Evolutionary conservation across 2,888 invertebrate genomes (phyloP), one percentile per base, ranked within the genome.

Genomic region (Xanthia icteritia): DNA sequence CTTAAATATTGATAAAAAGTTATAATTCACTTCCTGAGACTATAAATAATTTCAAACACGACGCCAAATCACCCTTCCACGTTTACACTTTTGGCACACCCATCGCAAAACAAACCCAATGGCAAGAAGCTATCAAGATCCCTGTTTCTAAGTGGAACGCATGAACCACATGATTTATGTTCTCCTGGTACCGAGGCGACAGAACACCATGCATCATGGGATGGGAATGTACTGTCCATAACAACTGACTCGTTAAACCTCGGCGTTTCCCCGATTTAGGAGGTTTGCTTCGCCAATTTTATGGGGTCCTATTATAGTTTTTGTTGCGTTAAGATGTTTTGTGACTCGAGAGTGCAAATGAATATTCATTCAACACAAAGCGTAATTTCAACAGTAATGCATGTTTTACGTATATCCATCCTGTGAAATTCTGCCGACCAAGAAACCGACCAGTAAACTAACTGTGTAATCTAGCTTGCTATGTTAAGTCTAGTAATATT

Each of bases 141-240:
- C 68, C 71, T 87, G 83, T 84, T 87, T 88, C 88, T 83, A 79
- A 86, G 86, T 87, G 73, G 78, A 63, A 75, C 79, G 67, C 77
- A 84, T 75, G 82, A 75, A 78, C 83, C 76, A 31, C 54, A 86
- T 89, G 89, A 89, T 89, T 89, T 88, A 89, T 89, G 81, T 74
- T n/a, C 67, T 75, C 76, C 79, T 77, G 73, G 76, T 75, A 74
- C 64, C 51, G 39, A 76, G 63, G 72, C 76, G 71, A 77, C 74
- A 75, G 80, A 78, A 77, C 76, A 75, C 79, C 77, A 88, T 89
- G 86, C 81, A 88, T 89, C 88, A 88, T 76, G 76, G 69, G 84
- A 85, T 84, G 80, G 76, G 82, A 83, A 82, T 83, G 80, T 86
- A 82, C 81, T 83, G 82, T 86, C 84, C 86, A 82, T 86, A 89